These are phyloP conservation scores for Oryzias melastigma DNA, from an alignment of 2,113 vertebrate genomes.

Conservation along the genomic window DNA sequence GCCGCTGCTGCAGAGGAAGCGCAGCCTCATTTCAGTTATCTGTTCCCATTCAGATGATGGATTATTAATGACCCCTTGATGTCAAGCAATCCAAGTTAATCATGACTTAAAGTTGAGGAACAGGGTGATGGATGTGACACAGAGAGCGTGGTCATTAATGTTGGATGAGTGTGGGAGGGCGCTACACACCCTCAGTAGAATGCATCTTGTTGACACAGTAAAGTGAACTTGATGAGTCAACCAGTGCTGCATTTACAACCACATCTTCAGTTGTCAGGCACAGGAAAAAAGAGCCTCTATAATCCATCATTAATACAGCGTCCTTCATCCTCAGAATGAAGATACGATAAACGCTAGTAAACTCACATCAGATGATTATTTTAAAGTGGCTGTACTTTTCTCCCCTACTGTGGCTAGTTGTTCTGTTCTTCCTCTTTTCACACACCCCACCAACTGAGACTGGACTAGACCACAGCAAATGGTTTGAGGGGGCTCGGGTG, in stretches of 20 bases:
- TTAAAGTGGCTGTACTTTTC: constrained; percentile 51
- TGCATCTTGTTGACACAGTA: constrained; percentile 9
- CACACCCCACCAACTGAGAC: constrained; percentile 58
- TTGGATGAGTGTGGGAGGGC: constrained; percentile 18
- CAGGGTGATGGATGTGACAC: constrained; percentile 39
- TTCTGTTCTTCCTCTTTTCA: constrained; percentile 60
- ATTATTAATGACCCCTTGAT: constrained; percentile 32
- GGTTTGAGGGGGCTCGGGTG: constrained; percentile 38
- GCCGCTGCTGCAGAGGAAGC: constrained; percentile 22
- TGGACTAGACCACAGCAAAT: constrained; percentile 67
- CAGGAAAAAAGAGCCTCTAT: background rate
- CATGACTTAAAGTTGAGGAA: constrained; percentile 7
- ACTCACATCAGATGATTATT: constrained; percentile 40
- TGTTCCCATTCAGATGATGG: constrained; percentile 53
- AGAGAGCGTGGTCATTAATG: constrained; percentile 32
- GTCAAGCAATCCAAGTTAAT: constrained; percentile 28
- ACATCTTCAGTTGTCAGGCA: constrained; percentile 2
- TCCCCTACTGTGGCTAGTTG: constrained; percentile 60
- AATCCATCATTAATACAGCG: no score
- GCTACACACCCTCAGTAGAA: background rate
- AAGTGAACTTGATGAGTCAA: constrained; percentile 27
- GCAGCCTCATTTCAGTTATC: constrained; percentile 49
- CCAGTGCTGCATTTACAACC: constrained; percentile 12
- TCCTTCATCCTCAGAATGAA: background rate
- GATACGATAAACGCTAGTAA: constrained; percentile 21